phyloP scores from a whole-genome alignment of 2,797 vertebrate genomes.

The Aselliscus stoliczkanus region DNA sequence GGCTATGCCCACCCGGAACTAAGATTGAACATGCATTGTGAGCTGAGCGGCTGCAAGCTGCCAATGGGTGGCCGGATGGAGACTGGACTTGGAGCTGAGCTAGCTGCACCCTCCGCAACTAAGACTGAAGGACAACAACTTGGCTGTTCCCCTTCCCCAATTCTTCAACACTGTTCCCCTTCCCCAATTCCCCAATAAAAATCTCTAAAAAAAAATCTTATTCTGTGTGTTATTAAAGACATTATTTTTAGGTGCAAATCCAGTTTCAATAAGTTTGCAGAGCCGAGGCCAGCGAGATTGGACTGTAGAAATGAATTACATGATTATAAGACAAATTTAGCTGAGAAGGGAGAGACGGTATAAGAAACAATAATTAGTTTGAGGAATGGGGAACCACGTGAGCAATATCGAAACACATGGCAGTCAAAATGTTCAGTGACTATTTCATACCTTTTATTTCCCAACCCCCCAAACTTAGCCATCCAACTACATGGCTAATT shows the following conservation, averaged over 20 bases:
- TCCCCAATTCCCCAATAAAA: too few relatives aligned
- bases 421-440: slow-evolving; percentile 35
- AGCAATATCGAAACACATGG: neutral
- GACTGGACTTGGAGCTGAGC: too few relatives aligned
- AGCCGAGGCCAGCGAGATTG: neutral
- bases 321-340: neutral
- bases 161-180: too few relatives aligned
- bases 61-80: too few relatives aligned
- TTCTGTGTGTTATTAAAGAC: neutral
- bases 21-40: too few relatives aligned
- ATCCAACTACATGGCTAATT: neutral
- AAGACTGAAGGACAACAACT: too few relatives aligned
- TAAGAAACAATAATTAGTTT: slow-evolving; percentile 24
- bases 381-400: neutral
- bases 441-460: slow-evolving; percentile 43
- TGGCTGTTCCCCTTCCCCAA: too few relatives aligned
- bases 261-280: slow-evolving; percentile 24
- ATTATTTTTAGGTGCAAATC: neutral
- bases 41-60: too few relatives aligned
- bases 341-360: neutral
- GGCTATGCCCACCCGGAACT: too few relatives aligned
- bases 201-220: too few relatives aligned
- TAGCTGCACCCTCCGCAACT: too few relatives aligned
- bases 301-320: slow-evolving; percentile 10
- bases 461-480: neutral